Evolutionary conservation across 2,888 invertebrate genomes (phyloP), one percentile per base, ranked within the genome.

Genomic region (Cephus pygmeus): DNA sequence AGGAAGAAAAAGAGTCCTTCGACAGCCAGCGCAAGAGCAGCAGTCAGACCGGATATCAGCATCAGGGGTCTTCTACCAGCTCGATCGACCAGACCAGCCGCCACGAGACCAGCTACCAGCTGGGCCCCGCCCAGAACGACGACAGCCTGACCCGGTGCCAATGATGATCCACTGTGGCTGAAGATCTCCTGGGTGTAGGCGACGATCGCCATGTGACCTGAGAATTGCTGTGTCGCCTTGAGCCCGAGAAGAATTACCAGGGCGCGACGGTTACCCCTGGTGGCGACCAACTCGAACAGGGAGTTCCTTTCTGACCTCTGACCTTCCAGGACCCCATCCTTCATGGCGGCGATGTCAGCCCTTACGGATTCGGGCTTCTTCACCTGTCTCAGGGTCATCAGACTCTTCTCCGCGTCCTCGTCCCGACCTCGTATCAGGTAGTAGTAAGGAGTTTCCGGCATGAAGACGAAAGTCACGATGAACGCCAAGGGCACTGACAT

Each of bases 391-490:
- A 95, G 91, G 86, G 92, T 93, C 84, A 93, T 92, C 75, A 95
- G 88, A 0, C 94, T 93, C 71, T 90, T 85, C 77, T 93, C 92
- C 0, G 95, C 95, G 31, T 92, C 92, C 79, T 92, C 90, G 56
- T 93, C 93, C 11, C 91, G 90, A 35, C 92, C 91, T 15, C 92
- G 93, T 76, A 93, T 93, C 34, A 94, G 91, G 86, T 92, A 92
- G 86, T 92, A 94, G 84, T 94, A 93, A 0, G 95, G 95, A 3
- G 95, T 94, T 88, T 95, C 95, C 0, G 95, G 95, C 92, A 95
- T 93, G 69, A 93, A 93, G 74, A 93, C 91, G 87, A 94, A 93
- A 1, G 93, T 92, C 1, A 93, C 88, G 23, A 94, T 92, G 85
- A 94, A 93, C 2, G 94, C 84, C 40, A 94, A 90, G 0, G 94